phyloP scores from a whole-genome alignment of 2,888 invertebrate genomes.

The Amphiduros pacificus region DNA sequence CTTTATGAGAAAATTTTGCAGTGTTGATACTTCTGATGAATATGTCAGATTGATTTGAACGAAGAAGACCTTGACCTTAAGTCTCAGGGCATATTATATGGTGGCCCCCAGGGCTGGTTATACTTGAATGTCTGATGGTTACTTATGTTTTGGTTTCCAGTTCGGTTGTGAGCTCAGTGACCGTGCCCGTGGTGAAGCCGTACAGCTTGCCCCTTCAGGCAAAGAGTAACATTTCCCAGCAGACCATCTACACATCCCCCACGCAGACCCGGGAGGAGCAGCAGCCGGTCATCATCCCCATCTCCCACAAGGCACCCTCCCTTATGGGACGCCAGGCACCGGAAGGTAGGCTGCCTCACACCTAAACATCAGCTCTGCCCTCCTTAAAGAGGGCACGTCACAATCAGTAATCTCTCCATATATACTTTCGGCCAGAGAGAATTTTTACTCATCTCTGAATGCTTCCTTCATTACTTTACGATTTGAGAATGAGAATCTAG shows the following conservation, averaged over 20 bases:
- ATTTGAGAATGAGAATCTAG: not conserved
- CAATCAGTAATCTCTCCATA: not conserved
- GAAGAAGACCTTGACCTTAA: too few species aligned
- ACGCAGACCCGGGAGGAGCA: conserved; percentile 1
- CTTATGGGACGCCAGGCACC: not conserved
- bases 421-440: not conserved
- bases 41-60: too few species aligned
- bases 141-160: too few species aligned
- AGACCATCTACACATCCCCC: conserved; percentile 18
- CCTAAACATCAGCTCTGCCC: too few species aligned
- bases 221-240: conserved; percentile 9
- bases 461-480: not conserved
- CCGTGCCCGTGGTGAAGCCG: conserved; percentile 9
- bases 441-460: too few species aligned
- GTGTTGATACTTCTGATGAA: too few species aligned
- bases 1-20: too few species aligned
- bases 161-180: too few species aligned
- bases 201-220: conserved; percentile 12
- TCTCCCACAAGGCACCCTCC: conserved; percentile 5
- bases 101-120: too few species aligned
- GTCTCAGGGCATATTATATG: too few species aligned
- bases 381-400: too few species aligned
- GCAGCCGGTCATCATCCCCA: not conserved
- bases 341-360: not conserved
- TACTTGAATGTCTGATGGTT: too few species aligned